phyloP scores from a whole-genome alignment of 2,888 invertebrate species.

The Apamea crenata region DNA sequence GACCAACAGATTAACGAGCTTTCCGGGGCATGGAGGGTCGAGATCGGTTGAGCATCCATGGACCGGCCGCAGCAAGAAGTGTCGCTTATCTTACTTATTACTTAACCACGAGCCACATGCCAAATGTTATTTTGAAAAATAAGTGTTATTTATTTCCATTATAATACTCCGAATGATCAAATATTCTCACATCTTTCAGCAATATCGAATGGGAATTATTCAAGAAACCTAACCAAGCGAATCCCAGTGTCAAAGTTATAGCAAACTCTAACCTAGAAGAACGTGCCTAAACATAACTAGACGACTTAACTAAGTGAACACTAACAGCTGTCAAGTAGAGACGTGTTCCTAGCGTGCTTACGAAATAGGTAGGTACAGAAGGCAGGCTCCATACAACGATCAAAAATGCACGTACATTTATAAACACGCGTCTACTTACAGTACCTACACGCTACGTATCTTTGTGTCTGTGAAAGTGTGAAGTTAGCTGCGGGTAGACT shows the following conservation, averaged over 20 bases:
- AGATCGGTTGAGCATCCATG: too few species aligned
- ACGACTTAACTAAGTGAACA: slow-evolving; percentile 71
- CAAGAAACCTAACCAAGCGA: slow-evolving; percentile 19
- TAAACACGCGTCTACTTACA: background rate
- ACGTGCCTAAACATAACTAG: slow-evolving; percentile 74
- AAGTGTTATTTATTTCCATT: background rate
- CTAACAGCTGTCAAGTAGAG: slow-evolving; percentile 57
- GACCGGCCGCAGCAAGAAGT: too few species aligned
- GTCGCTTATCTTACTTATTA: too few species aligned
- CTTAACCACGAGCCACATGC: background rate
- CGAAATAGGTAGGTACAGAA: background rate
- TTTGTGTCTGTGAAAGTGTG: background rate
- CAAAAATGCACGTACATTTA: background rate
- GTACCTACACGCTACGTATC: background rate
- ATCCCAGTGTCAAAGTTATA: slow-evolving; percentile 40
- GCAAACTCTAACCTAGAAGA: slow-evolving; percentile 42
- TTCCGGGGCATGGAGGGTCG: background rate
- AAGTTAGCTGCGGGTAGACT: background rate
- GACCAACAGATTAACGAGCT: background rate
- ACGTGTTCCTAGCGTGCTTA: slow-evolving; percentile 44
- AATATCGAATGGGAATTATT: background rate
- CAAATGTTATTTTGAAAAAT: background rate
- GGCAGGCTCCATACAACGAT: background rate
- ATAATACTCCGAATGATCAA: background rate
- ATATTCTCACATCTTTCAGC: background rate